Evolutionary conservation across 2,888 invertebrate species (phyloP).

Genomic region (Diadegma fenestrale): DNA sequence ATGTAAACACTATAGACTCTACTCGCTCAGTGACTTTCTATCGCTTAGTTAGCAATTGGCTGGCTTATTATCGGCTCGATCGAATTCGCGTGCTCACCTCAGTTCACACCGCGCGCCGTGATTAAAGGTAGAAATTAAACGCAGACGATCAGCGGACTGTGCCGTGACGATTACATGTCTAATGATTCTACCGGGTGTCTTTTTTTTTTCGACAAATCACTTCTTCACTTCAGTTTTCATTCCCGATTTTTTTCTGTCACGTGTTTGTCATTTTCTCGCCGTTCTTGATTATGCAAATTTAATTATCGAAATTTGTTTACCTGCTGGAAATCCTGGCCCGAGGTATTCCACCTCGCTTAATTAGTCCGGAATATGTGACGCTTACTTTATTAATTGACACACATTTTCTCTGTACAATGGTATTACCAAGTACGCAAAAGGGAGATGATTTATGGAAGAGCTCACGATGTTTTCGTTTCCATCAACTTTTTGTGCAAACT

Average conservation of each 20-base stretch:
- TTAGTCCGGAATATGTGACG: neutral
- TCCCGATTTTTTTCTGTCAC: neutral
- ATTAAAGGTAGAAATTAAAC: constrained; percentile 29
- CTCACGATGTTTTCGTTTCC: neutral
- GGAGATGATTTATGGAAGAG: neutral
- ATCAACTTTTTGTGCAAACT: neutral
- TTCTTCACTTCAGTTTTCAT: neutral
- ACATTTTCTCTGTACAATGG: neutral
- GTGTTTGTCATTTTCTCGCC: neutral
- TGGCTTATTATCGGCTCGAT: constrained; percentile 76
- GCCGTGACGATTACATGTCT: constrained; percentile 73
- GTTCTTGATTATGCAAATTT: neutral
- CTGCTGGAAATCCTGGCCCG: neutral
- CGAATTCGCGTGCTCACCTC: constrained; percentile 75
- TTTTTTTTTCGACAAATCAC: neutral
- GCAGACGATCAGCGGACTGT: constrained; percentile 60
- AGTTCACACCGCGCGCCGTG: constrained; percentile 50
- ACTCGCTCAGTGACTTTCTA: constrained; percentile 72
- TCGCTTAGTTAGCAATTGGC: constrained; percentile 72
- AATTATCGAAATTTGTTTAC: neutral
- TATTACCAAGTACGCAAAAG: neutral
- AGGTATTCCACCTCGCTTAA: neutral
- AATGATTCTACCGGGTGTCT: constrained; percentile 73
- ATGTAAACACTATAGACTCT: constrained; percentile 46
- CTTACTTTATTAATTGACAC: neutral